These are phyloP conservation scores for Aphelenchoides besseyi DNA, from an alignment of 1,140 invertebrate genomes.

Conservation along the genomic window DNA sequence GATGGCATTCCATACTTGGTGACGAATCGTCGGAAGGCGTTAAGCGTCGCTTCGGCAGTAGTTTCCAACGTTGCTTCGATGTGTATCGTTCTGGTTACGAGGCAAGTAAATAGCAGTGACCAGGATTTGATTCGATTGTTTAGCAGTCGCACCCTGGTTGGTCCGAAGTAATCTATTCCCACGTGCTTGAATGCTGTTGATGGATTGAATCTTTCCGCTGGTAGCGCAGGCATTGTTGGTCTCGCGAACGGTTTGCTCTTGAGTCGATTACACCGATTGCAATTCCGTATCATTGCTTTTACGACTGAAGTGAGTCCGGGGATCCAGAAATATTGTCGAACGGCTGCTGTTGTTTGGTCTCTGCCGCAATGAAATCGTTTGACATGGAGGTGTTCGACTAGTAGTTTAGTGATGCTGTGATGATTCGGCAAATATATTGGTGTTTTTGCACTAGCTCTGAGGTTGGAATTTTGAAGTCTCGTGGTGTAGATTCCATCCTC, in stretches of 20 bases:
- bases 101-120: slow-evolving; percentile 16
- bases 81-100: background rate
- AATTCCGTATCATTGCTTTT: background rate
- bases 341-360: background rate
- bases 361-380: background rate
- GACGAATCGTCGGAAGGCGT: slow-evolving; percentile 24
- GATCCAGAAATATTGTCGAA: background rate
- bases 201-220: background rate
- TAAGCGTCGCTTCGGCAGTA: background rate
- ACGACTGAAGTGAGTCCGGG: background rate
- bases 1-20: background rate
- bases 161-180: background rate
- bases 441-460: too few species aligned
- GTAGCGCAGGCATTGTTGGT: background rate
- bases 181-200: background rate
- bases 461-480: too few species aligned
- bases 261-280: background rate
- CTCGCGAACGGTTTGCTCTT: background rate
- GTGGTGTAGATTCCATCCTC: too few species aligned
- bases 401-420: background rate
- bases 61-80: slow-evolving; percentile 8
- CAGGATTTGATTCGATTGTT: slow-evolving; percentile 19
- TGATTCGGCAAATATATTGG: background rate
- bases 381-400: background rate
- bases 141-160: background rate